A percentile compares a stretch with the other conserved stretches of the same genome.
Evolutionary conservation across 2,113 vertebrate genomes (phyloP).

Genomic region (Rhea pennata): DNA sequence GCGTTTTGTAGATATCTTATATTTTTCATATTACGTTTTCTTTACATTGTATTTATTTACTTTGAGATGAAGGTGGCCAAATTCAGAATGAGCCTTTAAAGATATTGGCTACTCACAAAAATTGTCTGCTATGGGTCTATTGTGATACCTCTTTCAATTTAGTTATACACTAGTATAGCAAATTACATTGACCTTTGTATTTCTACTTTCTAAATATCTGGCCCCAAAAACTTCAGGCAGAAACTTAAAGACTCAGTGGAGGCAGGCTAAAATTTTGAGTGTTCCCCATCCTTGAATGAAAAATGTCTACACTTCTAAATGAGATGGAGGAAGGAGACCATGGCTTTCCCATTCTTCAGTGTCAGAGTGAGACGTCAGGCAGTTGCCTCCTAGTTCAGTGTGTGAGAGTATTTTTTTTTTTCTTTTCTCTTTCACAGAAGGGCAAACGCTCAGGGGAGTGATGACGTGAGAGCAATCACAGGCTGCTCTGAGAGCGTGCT

Average conservation of each 20-base stretch:
- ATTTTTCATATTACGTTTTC: neutral
- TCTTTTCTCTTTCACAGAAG: neutral
- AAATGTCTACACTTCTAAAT: neutral
- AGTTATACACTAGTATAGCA: neutral
- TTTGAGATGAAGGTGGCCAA: neutral
- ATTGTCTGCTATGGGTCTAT: neutral
- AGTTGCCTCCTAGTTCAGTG: neutral
- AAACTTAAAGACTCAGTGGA: neutral
- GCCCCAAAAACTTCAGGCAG: neutral
- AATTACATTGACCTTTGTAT: neutral
- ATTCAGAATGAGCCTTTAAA: neutral
- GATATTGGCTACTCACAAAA: neutral
- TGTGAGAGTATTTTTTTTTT: neutral
- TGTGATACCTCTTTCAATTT: neutral
- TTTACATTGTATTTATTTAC: neutral
- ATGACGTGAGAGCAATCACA: neutral
- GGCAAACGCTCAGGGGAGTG: neutral
- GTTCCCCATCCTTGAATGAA: neutral
- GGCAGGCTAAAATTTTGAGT: neutral
- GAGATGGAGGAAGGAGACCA: neutral
- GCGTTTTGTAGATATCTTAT: neutral
- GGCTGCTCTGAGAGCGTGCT: slow-evolving; percentile 2
- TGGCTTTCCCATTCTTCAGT: neutral
- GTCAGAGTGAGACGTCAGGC: neutral
- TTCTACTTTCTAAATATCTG: neutral